Evolutionary conservation across 2,888 invertebrate genomes (phyloP).

Genomic region (Adelphocoris suturalis): DNA sequence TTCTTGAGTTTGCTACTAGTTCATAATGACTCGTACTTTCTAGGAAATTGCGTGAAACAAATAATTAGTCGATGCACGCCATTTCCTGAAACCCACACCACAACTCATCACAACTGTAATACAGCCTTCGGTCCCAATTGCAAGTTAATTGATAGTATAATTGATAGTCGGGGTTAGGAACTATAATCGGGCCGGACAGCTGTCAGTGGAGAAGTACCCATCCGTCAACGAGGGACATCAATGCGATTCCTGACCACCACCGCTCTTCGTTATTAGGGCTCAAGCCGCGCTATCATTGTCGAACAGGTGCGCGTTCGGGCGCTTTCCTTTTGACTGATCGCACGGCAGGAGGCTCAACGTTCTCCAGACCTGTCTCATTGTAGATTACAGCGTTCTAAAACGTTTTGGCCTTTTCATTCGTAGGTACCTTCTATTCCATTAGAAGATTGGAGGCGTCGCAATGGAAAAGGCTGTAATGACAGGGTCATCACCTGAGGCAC

Average conservation of each 20-base stretch:
- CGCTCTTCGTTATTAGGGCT: background rate
- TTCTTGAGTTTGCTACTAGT: background rate
- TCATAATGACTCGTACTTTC: background rate
- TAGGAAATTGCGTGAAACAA: background rate
- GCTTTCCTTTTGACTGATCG: background rate
- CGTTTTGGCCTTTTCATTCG: background rate
- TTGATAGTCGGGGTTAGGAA: background rate
- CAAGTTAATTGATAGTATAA: conserved; percentile 22
- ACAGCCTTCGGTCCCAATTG: background rate
- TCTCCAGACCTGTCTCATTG: background rate
- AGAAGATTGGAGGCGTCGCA: conserved; percentile 5
- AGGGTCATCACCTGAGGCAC: conserved; percentile 17
- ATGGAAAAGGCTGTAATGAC: conserved; percentile 1
- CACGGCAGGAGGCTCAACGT: background rate
- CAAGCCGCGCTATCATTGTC: background rate
- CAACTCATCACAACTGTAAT: background rate
- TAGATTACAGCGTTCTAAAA: conserved; percentile 31
- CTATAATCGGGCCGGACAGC: background rate
- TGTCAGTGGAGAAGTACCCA: background rate
- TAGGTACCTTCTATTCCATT: background rate
- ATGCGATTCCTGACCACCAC: background rate
- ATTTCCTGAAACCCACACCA: background rate
- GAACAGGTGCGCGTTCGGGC: background rate
- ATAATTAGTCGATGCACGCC: background rate
- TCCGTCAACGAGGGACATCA: background rate